Base-by-base conservation (phyloP, 2,888 invertebrate species). In the Suillia variegata region DNA sequence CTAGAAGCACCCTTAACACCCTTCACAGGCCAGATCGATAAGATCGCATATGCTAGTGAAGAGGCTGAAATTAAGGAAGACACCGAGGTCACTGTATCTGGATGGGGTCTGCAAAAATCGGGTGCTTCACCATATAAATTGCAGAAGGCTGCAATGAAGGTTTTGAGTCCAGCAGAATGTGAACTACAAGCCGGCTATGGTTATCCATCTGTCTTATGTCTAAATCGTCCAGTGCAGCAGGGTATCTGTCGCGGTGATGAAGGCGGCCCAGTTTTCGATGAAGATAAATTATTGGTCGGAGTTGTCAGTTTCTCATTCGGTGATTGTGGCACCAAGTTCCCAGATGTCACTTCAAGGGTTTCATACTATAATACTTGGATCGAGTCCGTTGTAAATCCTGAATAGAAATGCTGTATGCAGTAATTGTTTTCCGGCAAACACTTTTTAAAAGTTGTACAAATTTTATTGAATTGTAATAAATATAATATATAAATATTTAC, bases 221-320 rank as follows among this genome's bases (percentile, higher is more conserved):
- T 81, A 55, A 33, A 62, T 13, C 74, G 75, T 38, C 57, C 52
- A 13, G 67, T 62, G 18, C 65, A 72, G 5, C 65, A 74, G 60
- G 81, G 81, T 18, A 70, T 75, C 17, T 79, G 78, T 49, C 70
- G 70, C 20, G 80, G 79, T 1, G 81, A 82, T 63, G 73, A 73
- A 31, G 81, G 81, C 6, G 71, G 71, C 6, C 70, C 73, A n/a
- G 73, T 76, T 33, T 70, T 79, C 10, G 67, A 68, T 1, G 75
- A 72, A 12, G 20, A 67, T 0, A 58, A 65, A 0, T 64, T 67
- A 54, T 54, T 80, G 17, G 67, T 76, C 1, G 80, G 75, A 24
- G 50, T 75, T 10, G 69, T 69, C 33, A 79, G 80, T 59, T 75
- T 76, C 58, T 61, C 63, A 38, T 77, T 74, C 54, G 77, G 76